Evolutionary conservation across 2,888 invertebrate genomes (phyloP).

Genomic region (Orchestes rusci): DNA sequence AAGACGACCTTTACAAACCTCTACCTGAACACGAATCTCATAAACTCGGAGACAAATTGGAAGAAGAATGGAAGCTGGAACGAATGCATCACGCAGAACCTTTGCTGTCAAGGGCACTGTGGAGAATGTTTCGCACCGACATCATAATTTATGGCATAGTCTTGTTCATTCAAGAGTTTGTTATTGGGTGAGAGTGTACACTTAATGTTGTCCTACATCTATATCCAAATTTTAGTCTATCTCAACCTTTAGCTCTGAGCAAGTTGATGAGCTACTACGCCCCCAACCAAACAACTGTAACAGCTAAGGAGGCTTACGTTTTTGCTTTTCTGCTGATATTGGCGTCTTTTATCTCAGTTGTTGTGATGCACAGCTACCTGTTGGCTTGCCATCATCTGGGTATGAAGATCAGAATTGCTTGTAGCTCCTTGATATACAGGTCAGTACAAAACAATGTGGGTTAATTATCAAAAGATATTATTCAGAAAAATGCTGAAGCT

Average conservation of each 20-base stretch:
- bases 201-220: neutral
- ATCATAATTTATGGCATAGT: conserved; percentile 31
- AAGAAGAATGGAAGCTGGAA: conserved; percentile 37
- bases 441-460: conserved; percentile 6
- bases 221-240: conserved; percentile 27
- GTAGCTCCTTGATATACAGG: conserved; percentile 26
- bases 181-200: conserved; percentile 28
- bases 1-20: conserved; percentile 47
- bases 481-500: conserved; percentile 61
- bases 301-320: conserved; percentile 27
- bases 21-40: conserved; percentile 45
- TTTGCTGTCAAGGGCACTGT: conserved; percentile 33
- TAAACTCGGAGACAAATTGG: conserved; percentile 43
- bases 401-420: conserved; percentile 64
- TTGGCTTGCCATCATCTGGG: conserved; percentile 73
- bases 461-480: too few species aligned
- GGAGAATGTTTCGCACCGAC: conserved; percentile 34
- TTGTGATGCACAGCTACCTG: conserved; percentile 70
- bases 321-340: conserved; percentile 31
- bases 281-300: conserved; percentile 27
- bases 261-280: conserved; percentile 33
- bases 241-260: conserved; percentile 33
- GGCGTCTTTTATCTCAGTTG: conserved; percentile 54
- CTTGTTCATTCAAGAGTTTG: conserved; percentile 32
- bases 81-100: conserved; percentile 30